Percentiles rank a stretch among this genome's conserved stretches.
Evolutionary conservation across 2,797 vertebrate species (phyloP).

Genomic region (Podargus strigoides): DNA sequence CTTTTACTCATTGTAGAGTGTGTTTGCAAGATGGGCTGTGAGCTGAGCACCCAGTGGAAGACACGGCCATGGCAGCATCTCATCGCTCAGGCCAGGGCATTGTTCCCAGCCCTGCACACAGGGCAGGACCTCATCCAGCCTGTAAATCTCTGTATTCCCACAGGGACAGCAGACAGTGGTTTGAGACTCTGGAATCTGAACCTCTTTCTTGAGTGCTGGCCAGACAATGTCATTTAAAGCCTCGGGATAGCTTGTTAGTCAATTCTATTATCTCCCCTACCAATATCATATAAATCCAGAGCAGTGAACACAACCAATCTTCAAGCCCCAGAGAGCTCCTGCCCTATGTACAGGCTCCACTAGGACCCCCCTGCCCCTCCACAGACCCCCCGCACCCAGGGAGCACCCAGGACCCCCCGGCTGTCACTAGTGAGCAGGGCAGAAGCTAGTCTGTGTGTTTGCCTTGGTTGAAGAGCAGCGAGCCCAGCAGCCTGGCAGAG

Average conservation of each 20-base stretch:
- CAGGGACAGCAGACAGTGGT: not conserved
- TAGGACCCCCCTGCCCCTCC: not conserved
- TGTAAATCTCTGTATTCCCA: accelerated
- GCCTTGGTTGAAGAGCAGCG: not conserved
- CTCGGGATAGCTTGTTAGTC: not conserved
- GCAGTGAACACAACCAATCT: not conserved
- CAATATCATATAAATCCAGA: not conserved
- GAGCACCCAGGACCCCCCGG: not conserved
- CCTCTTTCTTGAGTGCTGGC: not conserved
- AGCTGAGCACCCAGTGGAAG: not conserved
- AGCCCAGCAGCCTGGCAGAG: constrained; percentile 11
- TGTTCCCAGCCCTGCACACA: not conserved
- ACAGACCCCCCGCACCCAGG: accelerated
- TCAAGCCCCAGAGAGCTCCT: not conserved
- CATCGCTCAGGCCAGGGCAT: not conserved
- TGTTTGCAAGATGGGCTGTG: not conserved
- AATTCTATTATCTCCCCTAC: not conserved
- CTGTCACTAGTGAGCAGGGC: not conserved
- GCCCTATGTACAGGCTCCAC: not conserved
- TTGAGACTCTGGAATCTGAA: not conserved
- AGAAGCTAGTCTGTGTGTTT: not conserved
- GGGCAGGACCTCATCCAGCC: not conserved
- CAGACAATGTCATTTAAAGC: not conserved
- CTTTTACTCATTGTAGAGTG: not conserved
- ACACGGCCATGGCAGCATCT: not conserved